Conservation (phyloP, 92 coral and sea anemone genomes). For the Porites cylindrica region DNA sequence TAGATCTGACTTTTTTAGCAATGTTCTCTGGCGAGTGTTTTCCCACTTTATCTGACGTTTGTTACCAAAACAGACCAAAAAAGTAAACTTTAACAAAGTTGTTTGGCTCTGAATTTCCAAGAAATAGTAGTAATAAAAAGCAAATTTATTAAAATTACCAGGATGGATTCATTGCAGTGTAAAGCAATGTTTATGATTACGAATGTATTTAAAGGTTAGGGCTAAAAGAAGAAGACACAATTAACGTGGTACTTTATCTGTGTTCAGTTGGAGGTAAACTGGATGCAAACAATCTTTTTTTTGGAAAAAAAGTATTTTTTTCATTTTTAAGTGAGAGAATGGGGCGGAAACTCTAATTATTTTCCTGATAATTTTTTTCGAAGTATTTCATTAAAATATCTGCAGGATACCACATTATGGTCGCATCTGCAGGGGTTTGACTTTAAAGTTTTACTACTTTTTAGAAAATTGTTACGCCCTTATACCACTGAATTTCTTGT, state of each 20-base stretch:
- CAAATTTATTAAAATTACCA: not conserved
- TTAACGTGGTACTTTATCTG: not conserved
- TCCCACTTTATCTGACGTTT: not conserved
- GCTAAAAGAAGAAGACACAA: not conserved
- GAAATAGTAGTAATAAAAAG: not conserved
- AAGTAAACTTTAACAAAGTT: not conserved
- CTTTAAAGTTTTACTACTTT: not conserved
- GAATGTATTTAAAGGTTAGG: not conserved
- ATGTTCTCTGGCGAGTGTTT: not conserved
- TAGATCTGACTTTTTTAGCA: not conserved
- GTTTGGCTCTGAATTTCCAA: not conserved
- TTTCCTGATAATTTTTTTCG: slow-evolving; percentile 21
- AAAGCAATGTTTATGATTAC: not conserved
- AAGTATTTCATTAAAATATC: slow-evolving; percentile 49
- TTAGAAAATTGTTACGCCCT: not conserved
- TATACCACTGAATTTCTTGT: not conserved
- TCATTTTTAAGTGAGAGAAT: no score
- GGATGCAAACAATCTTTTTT: not conserved
- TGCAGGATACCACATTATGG: slow-evolving; percentile 35
- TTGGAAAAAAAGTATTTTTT: not conserved
- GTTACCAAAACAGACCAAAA: not conserved
- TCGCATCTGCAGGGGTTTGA: slow-evolving; percentile 1
- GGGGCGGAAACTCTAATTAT: slow-evolving; percentile 3
- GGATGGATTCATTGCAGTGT: no score
- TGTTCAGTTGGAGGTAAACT: not conserved